Evolutionary conservation across 2,888 invertebrate species (phyloP).

Genomic region (Andrena praecox): DNA sequence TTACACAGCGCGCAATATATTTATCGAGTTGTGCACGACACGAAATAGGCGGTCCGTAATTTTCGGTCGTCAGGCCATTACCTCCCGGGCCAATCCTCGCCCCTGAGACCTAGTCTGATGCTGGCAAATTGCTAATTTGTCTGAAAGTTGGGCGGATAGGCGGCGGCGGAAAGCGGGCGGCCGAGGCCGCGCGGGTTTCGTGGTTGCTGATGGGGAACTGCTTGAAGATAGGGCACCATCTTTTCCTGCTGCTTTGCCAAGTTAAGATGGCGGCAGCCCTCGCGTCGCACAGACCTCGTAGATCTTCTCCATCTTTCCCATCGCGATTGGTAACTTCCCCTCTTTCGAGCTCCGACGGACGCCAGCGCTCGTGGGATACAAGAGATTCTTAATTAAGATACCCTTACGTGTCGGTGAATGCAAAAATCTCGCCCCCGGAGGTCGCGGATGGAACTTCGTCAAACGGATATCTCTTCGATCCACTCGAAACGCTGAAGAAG

Average conservation of each 20-base stretch:
- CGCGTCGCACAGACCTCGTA: neutral
- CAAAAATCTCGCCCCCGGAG: slow-evolving; percentile 24
- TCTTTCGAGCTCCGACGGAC: neutral
- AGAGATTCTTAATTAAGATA: slow-evolving; percentile 54
- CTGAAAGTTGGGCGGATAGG: slow-evolving; percentile 59
- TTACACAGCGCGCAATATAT: slow-evolving; percentile 28
- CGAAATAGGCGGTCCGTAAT: slow-evolving; percentile 68
- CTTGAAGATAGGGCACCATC: slow-evolving; percentile 55
- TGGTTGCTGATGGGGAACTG: slow-evolving; percentile 54
- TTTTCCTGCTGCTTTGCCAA: slow-evolving; percentile 57
- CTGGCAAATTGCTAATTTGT: slow-evolving; percentile 74
- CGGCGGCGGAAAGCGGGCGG: slow-evolving; percentile 24
- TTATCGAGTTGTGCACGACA: slow-evolving; percentile 46
- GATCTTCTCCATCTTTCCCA: neutral
- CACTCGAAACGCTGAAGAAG: neutral
- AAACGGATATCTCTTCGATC: slow-evolving; percentile 9
- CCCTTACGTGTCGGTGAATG: neutral
- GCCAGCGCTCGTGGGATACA: neutral
- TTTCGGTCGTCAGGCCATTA: slow-evolving; percentile 63
- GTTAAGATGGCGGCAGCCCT: slow-evolving; percentile 47
- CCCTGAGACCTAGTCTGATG: slow-evolving; percentile 57
- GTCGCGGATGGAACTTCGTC: slow-evolving; percentile 15
- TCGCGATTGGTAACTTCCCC: neutral
- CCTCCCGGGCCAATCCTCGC: slow-evolving; percentile 57
- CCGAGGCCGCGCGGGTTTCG: slow-evolving; percentile 39